Base-by-base conservation (phyloP, 2,113 vertebrate genomes). In the Campylomormyrus tamandua region DNA sequence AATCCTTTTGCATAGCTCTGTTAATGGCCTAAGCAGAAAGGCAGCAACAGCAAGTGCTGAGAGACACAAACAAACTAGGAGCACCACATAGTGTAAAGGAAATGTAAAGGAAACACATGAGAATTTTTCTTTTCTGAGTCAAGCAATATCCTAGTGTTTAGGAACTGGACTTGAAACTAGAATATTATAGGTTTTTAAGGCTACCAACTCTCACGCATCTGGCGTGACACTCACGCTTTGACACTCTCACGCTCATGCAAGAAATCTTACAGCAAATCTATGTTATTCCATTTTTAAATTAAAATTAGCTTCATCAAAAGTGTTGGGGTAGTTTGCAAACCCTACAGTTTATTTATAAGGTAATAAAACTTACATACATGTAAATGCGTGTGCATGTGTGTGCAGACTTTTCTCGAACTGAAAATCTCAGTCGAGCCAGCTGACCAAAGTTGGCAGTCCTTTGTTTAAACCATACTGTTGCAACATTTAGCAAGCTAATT, bases 1-100 rank as follows among this genome's bases (percentile, higher is more conserved):
- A 93, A 9, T 96, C 94, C 87, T 97, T 97, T 93, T 96, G 93
- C 88, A 97, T 97, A 9, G 97, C 97, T 90, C 95, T 96, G 90
- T 97, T 97, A 5, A 97, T 92, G 1, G 95, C 92, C 97, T 97
- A 92, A 53, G 27, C 21, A 53, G 77, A 1, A 53, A 31, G 45
- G 42, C 39, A 84, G 24, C 0, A n/a, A n/a, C 6, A 13, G 21
- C 8, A 24, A 48, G 21, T 84, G 35, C 19, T 45, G 24, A 84
- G 19, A 48, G 21, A 48, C 15, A 39, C 24, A 27, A 77, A 77
- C 3, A 13, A 35, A 39, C 35, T 10, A 35, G 5, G 74, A 39
- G 62, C 15, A 19, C 15, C 35, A 10, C 74, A 42, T 17, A 42
- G 42, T 39, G 35, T 17, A 42, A 35, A 74, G 8, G 8, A 62